Conservation (phyloP, 2,797 vertebrate genomes). For the Sardinella longiceps region DNA sequence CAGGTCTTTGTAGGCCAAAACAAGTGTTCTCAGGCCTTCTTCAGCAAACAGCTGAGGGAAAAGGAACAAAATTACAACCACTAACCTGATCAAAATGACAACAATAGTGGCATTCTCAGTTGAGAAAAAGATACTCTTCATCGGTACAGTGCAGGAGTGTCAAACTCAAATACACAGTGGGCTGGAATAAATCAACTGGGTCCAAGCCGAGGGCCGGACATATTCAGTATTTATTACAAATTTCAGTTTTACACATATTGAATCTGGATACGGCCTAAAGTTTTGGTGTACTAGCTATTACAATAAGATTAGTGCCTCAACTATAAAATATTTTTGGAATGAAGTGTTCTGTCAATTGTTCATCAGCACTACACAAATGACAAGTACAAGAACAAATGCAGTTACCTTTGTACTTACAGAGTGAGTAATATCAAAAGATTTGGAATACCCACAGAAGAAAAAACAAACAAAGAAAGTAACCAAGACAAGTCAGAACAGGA, state of each 20-base stretch:
- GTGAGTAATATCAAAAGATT: too few relatives aligned
- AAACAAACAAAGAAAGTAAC: neutral
- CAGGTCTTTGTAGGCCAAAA: conserved; percentile 84
- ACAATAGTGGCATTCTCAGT: neutral
- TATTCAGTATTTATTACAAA: too few relatives aligned
- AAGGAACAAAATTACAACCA: neutral
- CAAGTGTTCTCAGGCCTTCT: conserved; percentile 85
- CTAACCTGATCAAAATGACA: neutral
- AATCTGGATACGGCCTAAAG: too few relatives aligned
- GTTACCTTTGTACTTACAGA: neutral
- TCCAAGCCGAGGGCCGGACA: too few relatives aligned
- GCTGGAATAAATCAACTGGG: too few relatives aligned
- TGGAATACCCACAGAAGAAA: neutral
- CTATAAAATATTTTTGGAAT: too few relatives aligned
- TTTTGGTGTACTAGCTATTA: too few relatives aligned
- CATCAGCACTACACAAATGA: neutral
- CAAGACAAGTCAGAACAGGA: neutral
- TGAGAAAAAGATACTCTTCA: neutral
- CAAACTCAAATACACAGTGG: too few relatives aligned
- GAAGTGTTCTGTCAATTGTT: too few relatives aligned
- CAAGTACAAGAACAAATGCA: neutral
- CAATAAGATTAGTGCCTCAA: too few relatives aligned
- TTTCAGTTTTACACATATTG: too few relatives aligned
- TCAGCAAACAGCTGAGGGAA: conserved; percentile 82
- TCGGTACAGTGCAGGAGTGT: neutral